A percentile compares a stretch with the other conserved stretches of the same genome.
Evolutionary conservation across 2,888 invertebrate species (phyloP).

Genomic region (Euzophera pinguis): DNA sequence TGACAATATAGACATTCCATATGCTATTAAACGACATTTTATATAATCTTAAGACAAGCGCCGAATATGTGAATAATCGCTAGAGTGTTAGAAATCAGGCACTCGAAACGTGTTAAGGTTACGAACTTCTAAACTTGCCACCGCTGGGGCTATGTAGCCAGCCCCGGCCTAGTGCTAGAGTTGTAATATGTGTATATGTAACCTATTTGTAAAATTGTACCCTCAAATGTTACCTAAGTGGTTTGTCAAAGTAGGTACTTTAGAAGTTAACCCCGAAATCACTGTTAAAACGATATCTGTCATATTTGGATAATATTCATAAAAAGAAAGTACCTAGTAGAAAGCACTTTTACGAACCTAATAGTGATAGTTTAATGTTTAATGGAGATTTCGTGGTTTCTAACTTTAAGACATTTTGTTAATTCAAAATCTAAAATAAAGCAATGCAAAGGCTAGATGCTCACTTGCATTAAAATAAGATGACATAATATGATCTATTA

Average conservation of each 20-base stretch:
- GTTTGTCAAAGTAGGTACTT: slow-evolving; percentile 5
- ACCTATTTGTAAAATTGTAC: slow-evolving; percentile 8
- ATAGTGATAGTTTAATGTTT: neutral
- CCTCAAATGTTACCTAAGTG: slow-evolving; percentile 3
- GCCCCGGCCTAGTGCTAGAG: neutral
- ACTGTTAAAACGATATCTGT: neutral
- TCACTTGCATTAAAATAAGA: too few relatives aligned
- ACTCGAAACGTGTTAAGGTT: slow-evolving; percentile 2
- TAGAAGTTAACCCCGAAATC: slow-evolving; percentile 9
- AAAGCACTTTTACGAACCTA: neutral
- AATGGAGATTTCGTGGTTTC: slow-evolving; percentile 8
- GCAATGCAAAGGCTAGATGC: neutral
- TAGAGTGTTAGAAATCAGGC: slow-evolving; percentile 31
- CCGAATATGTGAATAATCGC: slow-evolving; percentile 55
- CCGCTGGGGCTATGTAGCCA: neutral
- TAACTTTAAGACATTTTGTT: neutral
- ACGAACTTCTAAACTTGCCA: neutral
- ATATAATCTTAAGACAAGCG: slow-evolving; percentile 55
- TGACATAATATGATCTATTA: too few relatives aligned
- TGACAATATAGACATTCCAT: slow-evolving; percentile 73
- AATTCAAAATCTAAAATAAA: neutral
- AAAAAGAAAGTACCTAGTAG: neutral
- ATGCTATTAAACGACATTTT: slow-evolving; percentile 54
- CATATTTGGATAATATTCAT: neutral
- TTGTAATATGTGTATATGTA: neutral